Conservation (phyloP, 2,113 vertebrate species). For the Boleophthalmus pectinirostris region DNA sequence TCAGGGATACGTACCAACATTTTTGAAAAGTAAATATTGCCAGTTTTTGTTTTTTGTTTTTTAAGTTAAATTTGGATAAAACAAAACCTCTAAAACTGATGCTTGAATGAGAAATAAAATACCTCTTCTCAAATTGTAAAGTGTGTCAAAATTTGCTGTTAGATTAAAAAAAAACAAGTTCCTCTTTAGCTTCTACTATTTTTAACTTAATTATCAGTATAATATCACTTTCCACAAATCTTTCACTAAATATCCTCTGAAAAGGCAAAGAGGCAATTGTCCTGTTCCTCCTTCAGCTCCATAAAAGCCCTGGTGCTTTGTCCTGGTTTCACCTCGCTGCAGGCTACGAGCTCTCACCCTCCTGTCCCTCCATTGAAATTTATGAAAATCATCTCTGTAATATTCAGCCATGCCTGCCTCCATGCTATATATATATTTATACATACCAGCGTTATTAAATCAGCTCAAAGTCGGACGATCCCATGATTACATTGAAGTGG, state of each 20-base stretch:
- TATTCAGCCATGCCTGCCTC: constrained; percentile 81
- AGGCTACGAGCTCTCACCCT: constrained; percentile 63
- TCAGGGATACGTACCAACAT: constrained; percentile 55
- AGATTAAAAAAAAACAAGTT: too few relatives aligned
- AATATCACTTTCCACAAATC: constrained; percentile 3
- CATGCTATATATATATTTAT: constrained; percentile 61
- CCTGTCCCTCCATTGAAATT: constrained; percentile 81
- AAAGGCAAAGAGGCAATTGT: constrained; percentile 21
- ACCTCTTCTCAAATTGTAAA: too few relatives aligned
- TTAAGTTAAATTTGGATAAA: too few relatives aligned
- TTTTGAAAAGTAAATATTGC: too few relatives aligned
- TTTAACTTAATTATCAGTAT: not conserved
- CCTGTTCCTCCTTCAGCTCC: constrained; percentile 35
- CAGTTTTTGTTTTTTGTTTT: too few relatives aligned
- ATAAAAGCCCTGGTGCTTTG: constrained; percentile 49
- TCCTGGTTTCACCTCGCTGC: constrained; percentile 64
- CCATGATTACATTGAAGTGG: constrained; percentile 82
- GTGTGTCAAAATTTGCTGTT: too few relatives aligned
- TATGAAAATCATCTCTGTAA: constrained; percentile 90
- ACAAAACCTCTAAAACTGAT: too few relatives aligned
- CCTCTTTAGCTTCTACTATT: too few relatives aligned
- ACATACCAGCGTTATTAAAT: constrained; percentile 92
- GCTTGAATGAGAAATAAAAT: too few relatives aligned
- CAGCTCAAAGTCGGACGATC: constrained; percentile 77
- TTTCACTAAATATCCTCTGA: constrained; percentile 17